Evolutionary conservation across 2,888 invertebrate species (phyloP).

Genomic region (Leptinotarsa haldemani): DNA sequence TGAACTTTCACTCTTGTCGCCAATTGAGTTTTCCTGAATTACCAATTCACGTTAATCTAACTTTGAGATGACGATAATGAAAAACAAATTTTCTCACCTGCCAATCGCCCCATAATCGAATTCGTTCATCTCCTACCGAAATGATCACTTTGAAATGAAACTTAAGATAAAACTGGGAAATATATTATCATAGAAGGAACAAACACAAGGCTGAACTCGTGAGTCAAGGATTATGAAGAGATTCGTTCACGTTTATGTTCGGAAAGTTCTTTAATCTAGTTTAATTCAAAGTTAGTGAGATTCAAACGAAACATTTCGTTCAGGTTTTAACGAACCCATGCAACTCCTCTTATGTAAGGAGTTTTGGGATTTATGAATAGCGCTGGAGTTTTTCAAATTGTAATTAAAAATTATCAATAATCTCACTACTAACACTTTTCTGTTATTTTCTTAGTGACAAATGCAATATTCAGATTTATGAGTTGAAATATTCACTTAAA

Average conservation of each 20-base stretch:
- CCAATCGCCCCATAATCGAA: no score
- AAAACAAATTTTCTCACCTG: no score
- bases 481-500: no score
- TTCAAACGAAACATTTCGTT: constrained; percentile 11
- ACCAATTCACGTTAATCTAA: no score
- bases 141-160: constrained; percentile 14
- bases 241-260: constrained; percentile 21
- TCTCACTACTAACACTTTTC: no score
- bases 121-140: not conserved
- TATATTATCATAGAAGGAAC: constrained; percentile 9
- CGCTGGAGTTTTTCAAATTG: not conserved
- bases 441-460: no score
- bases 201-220: not conserved
- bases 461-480: no score
- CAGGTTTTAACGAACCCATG: not conserved
- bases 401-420: no score
- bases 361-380: not conserved
- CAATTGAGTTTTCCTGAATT: no score
- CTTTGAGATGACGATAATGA: no score
- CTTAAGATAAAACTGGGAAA: constrained; percentile 26
- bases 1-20: no score
- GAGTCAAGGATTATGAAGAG: not conserved
- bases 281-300: constrained; percentile 15
- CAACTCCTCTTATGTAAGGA: not conserved
- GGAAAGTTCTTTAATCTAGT: constrained; percentile 15